Percentiles rank a stretch among this genome's conserved stretches.
These are phyloP conservation scores for Ganaspis sp. DNA, from an alignment of 1,140 invertebrate genomes.

Conservation along the genomic window DNA sequence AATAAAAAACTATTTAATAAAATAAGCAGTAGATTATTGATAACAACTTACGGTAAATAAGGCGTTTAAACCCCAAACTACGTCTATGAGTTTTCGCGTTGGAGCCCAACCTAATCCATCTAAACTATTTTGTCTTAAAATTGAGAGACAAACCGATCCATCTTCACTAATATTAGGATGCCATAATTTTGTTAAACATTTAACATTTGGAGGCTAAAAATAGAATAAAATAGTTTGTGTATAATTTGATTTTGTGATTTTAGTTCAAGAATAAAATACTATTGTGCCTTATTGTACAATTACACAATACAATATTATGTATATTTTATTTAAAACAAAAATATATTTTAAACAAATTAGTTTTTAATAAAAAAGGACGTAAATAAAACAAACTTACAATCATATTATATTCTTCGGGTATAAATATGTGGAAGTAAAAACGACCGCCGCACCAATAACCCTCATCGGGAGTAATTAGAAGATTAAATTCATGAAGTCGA, in stretches of 20 bases:
- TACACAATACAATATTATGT: too few relatives aligned
- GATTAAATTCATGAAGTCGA: conserved; percentile 86
- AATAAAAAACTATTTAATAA: neutral
- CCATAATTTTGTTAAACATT: conserved; percentile 94
- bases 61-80: conserved; percentile 96
- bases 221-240: too few relatives aligned
- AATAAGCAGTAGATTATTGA: conserved; percentile 42
- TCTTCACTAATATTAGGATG: conserved; percentile 97
- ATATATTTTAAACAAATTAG: conserved; percentile 40
- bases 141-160: conserved; percentile 95
- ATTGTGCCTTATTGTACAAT: too few relatives aligned
- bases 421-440: conserved; percentile 90
- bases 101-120: conserved; percentile 97
- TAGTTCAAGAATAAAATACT: too few relatives aligned
- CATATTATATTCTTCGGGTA: conserved; percentile 97
- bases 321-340: too few relatives aligned
- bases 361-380: conserved; percentile 34
- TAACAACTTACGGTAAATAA: conserved; percentile 88
- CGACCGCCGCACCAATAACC: conserved; percentile 92
- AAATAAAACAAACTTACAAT: conserved; percentile 78
- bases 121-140: conserved; percentile 93
- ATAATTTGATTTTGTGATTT: too few relatives aligned
- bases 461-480: conserved; percentile 90
- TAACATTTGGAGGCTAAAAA: conserved; percentile 92
- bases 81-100: conserved; percentile 93